Conservation (phyloP, 2,888 invertebrate species). For the Linnaemya vulpina region DNA sequence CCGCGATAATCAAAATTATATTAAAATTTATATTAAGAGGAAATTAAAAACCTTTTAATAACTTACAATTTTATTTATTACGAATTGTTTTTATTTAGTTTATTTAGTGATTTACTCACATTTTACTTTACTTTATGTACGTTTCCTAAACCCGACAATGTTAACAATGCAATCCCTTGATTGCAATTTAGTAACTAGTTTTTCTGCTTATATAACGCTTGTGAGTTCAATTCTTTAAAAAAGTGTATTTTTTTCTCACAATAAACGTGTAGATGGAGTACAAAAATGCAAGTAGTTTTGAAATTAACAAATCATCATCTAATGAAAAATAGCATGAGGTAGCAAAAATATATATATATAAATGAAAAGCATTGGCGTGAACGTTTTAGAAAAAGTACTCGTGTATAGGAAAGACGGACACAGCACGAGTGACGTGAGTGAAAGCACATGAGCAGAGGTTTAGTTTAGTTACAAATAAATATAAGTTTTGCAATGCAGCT, state of each 20-base stretch:
- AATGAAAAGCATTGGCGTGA: constrained; percentile 39
- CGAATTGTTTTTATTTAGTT: not conserved
- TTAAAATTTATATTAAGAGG: not conserved
- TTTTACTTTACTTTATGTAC: not conserved
- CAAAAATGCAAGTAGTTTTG: constrained; percentile 46
- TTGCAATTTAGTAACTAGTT: constrained; percentile 48
- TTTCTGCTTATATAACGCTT: constrained; percentile 4
- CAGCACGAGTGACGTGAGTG: not conserved
- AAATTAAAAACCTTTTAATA: not conserved
- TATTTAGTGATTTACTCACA: not conserved
- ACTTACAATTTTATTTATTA: not conserved
- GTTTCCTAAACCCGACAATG: constrained; percentile 10
- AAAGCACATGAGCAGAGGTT: not conserved
- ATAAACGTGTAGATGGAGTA: constrained; percentile 1
- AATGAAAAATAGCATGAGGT: constrained; percentile 72
- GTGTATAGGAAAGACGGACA: not conserved
- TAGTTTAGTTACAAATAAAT: not conserved
- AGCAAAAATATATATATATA: constrained; percentile 49
- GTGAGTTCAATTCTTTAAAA: constrained; percentile 42
- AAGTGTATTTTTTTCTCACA: not conserved
- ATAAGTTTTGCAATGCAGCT: not conserved
- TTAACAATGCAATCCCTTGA: constrained; percentile 23
- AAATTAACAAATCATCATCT: constrained; percentile 65
- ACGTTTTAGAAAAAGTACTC: constrained; percentile 9
- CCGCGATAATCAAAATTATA: not conserved